Evolutionary conservation across 2,113 vertebrate species (phyloP), one percentile per base, ranked within the genome.

Genomic region (Charadrius vociferus): DNA sequence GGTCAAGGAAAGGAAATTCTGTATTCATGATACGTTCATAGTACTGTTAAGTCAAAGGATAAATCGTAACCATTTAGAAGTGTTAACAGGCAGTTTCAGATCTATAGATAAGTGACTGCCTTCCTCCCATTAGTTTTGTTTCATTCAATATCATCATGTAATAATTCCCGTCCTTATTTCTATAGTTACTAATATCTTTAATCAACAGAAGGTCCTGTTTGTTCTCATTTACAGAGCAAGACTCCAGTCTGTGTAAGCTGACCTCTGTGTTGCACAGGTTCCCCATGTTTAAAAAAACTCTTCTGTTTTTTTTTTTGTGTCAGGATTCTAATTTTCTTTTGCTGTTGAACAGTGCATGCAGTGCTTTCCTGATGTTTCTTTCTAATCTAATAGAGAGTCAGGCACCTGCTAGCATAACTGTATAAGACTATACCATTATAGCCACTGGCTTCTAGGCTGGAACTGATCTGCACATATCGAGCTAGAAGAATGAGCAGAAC

Each of bases 1-100:
- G 34, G 30, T 41, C 23, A 50, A 34, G 65, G 62, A 79, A 56
- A 34, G 12, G 12, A 20, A 39, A 22, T 58, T 71, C 36, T 0
- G 0, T 34, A 15, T 45, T 89, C 4, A 1, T 41, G 21, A 8
- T 45, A 9, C 22, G 78, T 84, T 5, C 1, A 2, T 26, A 34
- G 36, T 70, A 41, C 15, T 82, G 36, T 32, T 65, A 65, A 79
- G 22, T 89, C 39, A 56, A 37, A 86, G 30, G 32, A 32, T 81
- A 70, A 82, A 41, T 55, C 9, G 2, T 85, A 58, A 56, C 26
- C 8, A 7, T 58, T 34, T 53, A 10, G 19, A 86, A 83, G 12
- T n/a, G 18, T 50, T 62, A 66, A 29, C 27, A 72, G n/a, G 5
- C 12, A 24, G 13, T 6, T 71, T 87, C 37, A 47, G 9, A 9